Base-by-base conservation (phyloP, 2,797 vertebrate species). In the Pagetopsis macropterus region DNA sequence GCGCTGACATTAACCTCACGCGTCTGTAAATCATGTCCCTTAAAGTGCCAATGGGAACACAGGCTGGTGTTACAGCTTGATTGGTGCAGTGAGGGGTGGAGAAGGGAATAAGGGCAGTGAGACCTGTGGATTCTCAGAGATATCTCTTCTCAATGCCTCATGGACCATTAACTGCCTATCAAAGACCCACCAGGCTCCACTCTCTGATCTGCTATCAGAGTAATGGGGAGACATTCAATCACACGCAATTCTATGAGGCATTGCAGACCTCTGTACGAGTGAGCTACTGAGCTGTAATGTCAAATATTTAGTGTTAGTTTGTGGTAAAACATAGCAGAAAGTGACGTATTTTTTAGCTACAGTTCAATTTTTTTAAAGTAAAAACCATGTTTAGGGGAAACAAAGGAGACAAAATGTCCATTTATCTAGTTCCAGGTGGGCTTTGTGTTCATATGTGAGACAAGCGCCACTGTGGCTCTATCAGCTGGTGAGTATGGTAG, bases 11-110 rank as follows among this genome's bases (percentile, higher is more conserved):
- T 94, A 90, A 91, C 90, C 90, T 94, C 87, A 70, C 59, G 65
- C 82, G 84, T 83, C 78, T 91, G 93, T 96, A 96, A 97, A 97
- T 97, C 94, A 95, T 80, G 87, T 93, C 89, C 93, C 94, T 96
- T 96, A 95, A 96, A 95, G 93, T 95, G 93, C 92, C 92, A 92
- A 17, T 82, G 85, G 89, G 93, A 94, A 95, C 87, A 92, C 91
- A 93, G 92, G 91, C 90, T 88, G 85, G 79, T 94, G 90, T 86
- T 75, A 74, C 46, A 40, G 83, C 77, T 84, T 86, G 82, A 83
- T 84, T 78, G 84, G 89, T 86, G 87, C 82, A 86, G 85, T 78
- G 77, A 71, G 63, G 84, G 90, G 58, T 16, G 86, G 88, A 82
- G 75, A 81, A 68, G 59, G 49, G 75, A 72, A 84, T 41, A 83